Conservation (phyloP, 2,888 invertebrate species). For the Plusia festucae region DNA sequence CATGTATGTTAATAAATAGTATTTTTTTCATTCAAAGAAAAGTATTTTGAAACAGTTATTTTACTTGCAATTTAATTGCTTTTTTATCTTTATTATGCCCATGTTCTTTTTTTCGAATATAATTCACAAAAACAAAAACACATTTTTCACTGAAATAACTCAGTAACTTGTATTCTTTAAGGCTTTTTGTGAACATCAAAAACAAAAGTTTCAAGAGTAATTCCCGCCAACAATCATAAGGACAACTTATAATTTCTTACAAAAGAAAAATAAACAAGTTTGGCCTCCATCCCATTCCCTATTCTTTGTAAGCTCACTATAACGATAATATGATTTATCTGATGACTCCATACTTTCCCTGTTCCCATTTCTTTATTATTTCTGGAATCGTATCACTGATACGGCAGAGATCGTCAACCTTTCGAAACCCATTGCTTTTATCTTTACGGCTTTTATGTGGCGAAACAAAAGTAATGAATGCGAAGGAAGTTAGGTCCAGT, state of each 20-base stretch:
- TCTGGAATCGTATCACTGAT: conserved; percentile 34
- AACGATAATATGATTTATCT: conserved; percentile 56
- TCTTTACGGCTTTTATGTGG: neutral
- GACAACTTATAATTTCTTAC: conserved; percentile 18
- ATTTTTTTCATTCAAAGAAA: too few relatives aligned
- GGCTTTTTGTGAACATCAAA: conserved; percentile 2
- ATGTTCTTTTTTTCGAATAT: neutral
- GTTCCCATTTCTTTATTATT: conserved; percentile 45
- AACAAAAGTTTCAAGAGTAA: conserved; percentile 16
- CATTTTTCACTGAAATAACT: neutral
- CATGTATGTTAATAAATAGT: too few relatives aligned
- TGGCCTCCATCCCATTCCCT: conserved; percentile 13
- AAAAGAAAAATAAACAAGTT: conserved; percentile 31
- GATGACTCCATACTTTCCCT: conserved; percentile 50
- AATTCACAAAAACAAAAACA: neutral
- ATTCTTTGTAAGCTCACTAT: conserved; percentile 43
- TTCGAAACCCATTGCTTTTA: neutral
- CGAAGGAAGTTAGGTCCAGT: neutral
- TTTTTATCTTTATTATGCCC: too few relatives aligned
- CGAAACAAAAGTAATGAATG: conserved; percentile 7
- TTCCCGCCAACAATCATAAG: conserved; percentile 18
- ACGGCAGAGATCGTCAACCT: conserved; percentile 23
- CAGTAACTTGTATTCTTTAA: conserved; percentile 1
- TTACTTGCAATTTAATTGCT: too few relatives aligned
- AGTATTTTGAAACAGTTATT: too few relatives aligned